These are phyloP conservation scores for Charanyca ferruginea DNA, from an alignment of 2,888 invertebrate genomes.

Conservation along the genomic window DNA sequence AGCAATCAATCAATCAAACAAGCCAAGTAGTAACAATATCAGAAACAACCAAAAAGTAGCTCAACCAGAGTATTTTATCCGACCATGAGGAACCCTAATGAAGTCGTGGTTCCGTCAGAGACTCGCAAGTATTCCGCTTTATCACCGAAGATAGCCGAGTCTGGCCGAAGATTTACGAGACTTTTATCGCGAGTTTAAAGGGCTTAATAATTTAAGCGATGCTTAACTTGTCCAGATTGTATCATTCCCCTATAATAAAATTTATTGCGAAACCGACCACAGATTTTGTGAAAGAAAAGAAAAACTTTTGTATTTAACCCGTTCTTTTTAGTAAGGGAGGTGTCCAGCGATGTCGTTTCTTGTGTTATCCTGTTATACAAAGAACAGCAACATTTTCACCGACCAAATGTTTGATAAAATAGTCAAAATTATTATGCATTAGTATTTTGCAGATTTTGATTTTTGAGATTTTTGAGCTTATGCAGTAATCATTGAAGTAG, in stretches of 20 bases:
- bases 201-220: conserved; percentile 71
- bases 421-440: too few relatives aligned
- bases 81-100: conserved; percentile 40
- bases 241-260: conserved; percentile 55
- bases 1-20: too few relatives aligned
- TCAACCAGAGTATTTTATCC: conserved; percentile 18
- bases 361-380: too few relatives aligned
- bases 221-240: conserved; percentile 64
- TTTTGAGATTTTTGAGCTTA: too few relatives aligned
- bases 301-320: conserved; percentile 3
- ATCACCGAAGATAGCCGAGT: conserved; percentile 63
- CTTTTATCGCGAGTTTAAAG: conserved; percentile 76
- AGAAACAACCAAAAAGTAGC: conserved; percentile 6
- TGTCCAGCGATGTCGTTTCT: neutral
- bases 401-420: too few relatives aligned
- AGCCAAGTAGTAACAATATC: neutral
- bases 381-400: too few relatives aligned
- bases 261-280: conserved; percentile 48
- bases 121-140: conserved; percentile 47
- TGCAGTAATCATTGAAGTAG: too few relatives aligned
- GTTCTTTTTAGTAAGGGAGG: neutral
- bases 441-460: too few relatives aligned
- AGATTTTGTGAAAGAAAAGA: conserved; percentile 13
- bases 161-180: conserved; percentile 70
- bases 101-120: conserved; percentile 54